A percentile compares a stretch with the other conserved stretches of the same genome.
These are phyloP conservation scores for Smutsia temminckii DNA, from an alignment of 2,797 vertebrate species.

Conservation along the genomic window DNA sequence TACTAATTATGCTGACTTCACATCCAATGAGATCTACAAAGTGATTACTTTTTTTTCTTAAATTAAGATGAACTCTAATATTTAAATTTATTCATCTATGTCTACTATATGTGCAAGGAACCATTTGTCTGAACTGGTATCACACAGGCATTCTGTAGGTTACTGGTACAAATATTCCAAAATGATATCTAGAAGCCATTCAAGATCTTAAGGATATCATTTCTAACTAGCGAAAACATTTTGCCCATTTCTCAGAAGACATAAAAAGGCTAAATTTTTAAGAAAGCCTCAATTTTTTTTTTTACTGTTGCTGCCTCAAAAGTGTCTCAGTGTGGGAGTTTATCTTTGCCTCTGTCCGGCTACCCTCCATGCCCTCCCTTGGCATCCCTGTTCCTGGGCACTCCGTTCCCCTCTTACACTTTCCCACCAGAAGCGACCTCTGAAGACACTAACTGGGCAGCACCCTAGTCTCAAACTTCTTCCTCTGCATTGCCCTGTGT, in stretches of 20 bases:
- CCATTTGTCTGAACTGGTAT: background rate
- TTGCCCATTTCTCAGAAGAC: background rate
- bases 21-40: background rate
- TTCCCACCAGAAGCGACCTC: background rate
- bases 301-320: background rate
- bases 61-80: background rate
- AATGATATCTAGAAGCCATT: background rate
- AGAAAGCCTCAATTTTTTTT: background rate
- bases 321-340: background rate
- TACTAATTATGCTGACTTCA: conserved; percentile 30
- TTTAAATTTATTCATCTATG: background rate
- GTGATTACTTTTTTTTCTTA: background rate
- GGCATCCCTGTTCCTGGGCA: background rate
- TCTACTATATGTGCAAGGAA: background rate
- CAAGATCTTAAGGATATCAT: background rate
- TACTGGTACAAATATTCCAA: background rate
- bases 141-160: background rate
- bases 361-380: background rate
- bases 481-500: background rate
- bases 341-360: background rate
- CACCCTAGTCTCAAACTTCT: background rate
- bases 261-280: background rate
- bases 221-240: background rate
- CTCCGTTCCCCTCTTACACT: background rate
- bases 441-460: background rate